These are phyloP conservation scores for Pseudoips prasinana DNA, from an alignment of 2,888 invertebrate genomes.

Conservation along the genomic window DNA sequence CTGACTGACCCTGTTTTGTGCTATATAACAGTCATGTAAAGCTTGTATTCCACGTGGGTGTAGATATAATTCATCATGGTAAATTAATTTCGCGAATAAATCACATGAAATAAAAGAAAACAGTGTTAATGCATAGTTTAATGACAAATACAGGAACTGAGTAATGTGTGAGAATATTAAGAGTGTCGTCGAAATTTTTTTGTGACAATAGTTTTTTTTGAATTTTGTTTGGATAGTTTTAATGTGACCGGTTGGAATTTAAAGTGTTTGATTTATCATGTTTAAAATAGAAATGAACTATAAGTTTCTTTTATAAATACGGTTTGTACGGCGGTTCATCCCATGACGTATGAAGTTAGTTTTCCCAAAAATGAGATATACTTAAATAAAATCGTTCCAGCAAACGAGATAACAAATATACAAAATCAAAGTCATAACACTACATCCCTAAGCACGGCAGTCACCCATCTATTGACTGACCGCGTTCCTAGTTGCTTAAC, in stretches of 20 bases:
- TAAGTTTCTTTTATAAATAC: no score
- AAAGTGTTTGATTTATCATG: conserved; percentile 1
- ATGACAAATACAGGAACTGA: conserved; percentile 35
- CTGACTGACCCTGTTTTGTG: no score
- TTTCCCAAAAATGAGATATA: not conserved
- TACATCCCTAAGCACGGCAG: no score
- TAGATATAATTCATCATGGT: conserved; percentile 45
- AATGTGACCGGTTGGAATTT: conserved; percentile 3
- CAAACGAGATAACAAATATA: no score
- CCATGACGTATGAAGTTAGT: not conserved
- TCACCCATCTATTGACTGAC: no score
- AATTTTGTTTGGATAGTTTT: conserved; percentile 12
- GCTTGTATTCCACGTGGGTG: conserved; percentile 26
- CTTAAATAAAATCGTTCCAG: no score
- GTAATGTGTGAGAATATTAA: conserved; percentile 25
- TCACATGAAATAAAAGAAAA: conserved; percentile 35
- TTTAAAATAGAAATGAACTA: no score
- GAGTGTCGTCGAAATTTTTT: conserved; percentile 15
- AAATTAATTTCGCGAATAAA: conserved; percentile 52
- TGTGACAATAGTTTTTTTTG: conserved; percentile 17
- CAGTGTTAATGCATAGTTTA: conserved; percentile 28
- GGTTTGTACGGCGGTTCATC: not conserved
- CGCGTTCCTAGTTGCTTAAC: no score
- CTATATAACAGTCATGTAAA: no score
- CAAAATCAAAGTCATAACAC: no score